A percentile compares a stretch with the other conserved stretches of the same genome.
These are phyloP conservation scores for Halyomorpha halys DNA, from an alignment of 1,140 invertebrate genomes.

Conservation along the genomic window DNA sequence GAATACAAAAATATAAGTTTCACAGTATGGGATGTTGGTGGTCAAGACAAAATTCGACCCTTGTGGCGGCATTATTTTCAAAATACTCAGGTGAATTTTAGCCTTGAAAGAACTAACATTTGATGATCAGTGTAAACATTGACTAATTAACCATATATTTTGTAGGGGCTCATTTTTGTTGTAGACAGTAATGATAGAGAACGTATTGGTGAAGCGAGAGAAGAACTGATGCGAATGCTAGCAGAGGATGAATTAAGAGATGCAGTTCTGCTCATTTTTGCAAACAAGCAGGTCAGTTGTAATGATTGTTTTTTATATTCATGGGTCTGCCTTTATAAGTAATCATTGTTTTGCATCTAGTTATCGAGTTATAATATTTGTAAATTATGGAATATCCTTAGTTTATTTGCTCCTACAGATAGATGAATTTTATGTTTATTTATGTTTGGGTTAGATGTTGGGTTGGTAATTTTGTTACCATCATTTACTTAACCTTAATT, in stretches of 20 bases:
- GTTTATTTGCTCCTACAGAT: too few species aligned
- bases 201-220: constrained; percentile 86
- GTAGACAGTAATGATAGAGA: constrained; percentile 96
- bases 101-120: not conserved
- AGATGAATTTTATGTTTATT: too few species aligned
- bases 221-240: constrained; percentile 90
- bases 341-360: too few species aligned
- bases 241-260: constrained; percentile 93
- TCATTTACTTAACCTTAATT: too few species aligned
- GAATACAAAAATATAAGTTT: constrained; percentile 97
- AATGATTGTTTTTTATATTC: not conserved
- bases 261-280: constrained; percentile 93
- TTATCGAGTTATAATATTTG: too few species aligned
- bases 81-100: constrained; percentile 54
- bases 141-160: not conserved
- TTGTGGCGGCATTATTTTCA: constrained; percentile 98
- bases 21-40: constrained; percentile 96
- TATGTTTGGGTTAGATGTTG: too few species aligned
- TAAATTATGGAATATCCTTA: too few species aligned
- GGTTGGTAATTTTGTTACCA: too few species aligned
- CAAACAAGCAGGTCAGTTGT: constrained; percentile 76
- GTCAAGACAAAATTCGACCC: constrained; percentile 87
- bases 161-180: constrained; percentile 95
- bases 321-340: too few species aligned
- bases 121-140: not conserved